Base-by-base conservation (phyloP, 30 jellyfish, hydroid and myxozoan genomes). In the Aurelia sp. region DNA sequence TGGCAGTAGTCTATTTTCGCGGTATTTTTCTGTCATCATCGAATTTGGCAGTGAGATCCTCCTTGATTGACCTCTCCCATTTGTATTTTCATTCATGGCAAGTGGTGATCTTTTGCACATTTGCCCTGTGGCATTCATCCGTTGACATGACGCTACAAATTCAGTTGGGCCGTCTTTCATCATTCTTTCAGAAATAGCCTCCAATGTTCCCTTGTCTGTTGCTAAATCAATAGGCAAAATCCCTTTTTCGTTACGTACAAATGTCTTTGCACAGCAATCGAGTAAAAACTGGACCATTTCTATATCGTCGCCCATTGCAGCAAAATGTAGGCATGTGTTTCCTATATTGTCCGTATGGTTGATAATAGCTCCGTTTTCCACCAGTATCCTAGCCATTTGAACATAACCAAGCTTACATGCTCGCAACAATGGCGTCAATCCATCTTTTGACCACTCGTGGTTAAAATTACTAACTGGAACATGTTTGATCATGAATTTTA, bases 101-200 rank as follows among this genome's bases (percentile, higher is more conserved):
- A 21, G 17, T 10, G 40, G 84, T 27, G 74, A 13, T 24, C 55
- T 69, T 38, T 81, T 81, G 27, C 63, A 67, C 44, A 81, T 13
- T 47, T 57, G 57, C 8, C 90, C 72, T 11, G 70, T 8, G 20
- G 59, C 11, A 31, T 67, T 81, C 84, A 66, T 66, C 30, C 91
- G 57, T 57, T 81, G 91, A 44, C 84, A 81, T 22, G 91, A 44
- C 17, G 84, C 91, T 10, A 81, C 84, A 33, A 66, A 81, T 67
- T 81, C 91, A 13, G 91, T 66, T 35, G 82, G 91, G 47, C 91
- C 91, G 74, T 81, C 91, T 55, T 70, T 47, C 91, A 81, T 67
- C 91, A 81, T 81, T 24, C 80, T 66, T 50, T 57, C 79, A 6
- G 91, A 67, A 12, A 81, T 81, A 19, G 69, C 48, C 76, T 81